These are phyloP conservation scores for Aphis craccivora DNA, from an alignment of 1,140 invertebrate species.

Conservation along the genomic window DNA sequence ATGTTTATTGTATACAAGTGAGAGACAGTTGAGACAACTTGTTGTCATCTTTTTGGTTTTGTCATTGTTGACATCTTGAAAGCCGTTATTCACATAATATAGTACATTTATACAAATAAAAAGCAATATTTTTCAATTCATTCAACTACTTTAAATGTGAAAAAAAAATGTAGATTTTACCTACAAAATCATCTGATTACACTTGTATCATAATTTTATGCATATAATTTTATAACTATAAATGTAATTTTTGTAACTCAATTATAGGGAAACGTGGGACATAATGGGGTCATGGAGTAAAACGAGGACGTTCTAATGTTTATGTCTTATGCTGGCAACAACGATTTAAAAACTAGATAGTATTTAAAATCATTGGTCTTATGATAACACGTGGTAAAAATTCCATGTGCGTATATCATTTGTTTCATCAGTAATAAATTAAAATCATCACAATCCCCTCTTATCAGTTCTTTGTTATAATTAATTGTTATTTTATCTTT, in stretches of 20 bases:
- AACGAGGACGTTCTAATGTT: background rate
- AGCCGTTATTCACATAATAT: background rate
- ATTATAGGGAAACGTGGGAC: background rate
- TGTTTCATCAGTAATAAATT: background rate
- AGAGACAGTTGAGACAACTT: slow-evolving; percentile 10
- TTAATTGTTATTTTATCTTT: background rate
- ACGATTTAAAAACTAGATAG: background rate
- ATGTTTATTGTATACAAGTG: slow-evolving; percentile 10
- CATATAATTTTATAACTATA: background rate
- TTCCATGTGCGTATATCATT: background rate
- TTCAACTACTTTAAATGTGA: background rate
- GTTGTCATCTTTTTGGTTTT: too few relatives aligned
- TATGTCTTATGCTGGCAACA: background rate
- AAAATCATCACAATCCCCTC: background rate
- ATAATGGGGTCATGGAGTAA: background rate
- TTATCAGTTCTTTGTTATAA: background rate
- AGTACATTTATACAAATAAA: background rate
- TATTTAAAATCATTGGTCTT: background rate
- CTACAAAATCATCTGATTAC: background rate
- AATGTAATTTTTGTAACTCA: background rate
- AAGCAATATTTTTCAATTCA: background rate
- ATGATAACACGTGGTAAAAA: background rate
- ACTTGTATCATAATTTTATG: background rate
- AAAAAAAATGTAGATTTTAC: background rate
- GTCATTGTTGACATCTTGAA: background rate